A percentile compares a stretch with the other conserved stretches of the same genome.
Evolutionary conservation across 2,797 vertebrate genomes (phyloP).

Genomic region (Rhinoraja longicauda): DNA sequence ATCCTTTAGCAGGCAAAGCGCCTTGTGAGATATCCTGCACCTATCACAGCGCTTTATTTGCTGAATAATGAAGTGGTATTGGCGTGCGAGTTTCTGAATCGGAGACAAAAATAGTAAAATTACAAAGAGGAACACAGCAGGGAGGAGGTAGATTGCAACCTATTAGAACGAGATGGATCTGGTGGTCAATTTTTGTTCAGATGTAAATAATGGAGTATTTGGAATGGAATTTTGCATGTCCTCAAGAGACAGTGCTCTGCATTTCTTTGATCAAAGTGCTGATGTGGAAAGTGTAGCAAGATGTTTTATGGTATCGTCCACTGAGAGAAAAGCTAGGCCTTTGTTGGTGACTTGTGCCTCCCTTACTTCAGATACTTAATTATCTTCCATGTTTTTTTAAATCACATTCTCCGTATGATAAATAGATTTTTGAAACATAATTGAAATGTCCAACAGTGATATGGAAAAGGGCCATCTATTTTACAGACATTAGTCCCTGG

Average conservation of each 20-base stretch:
- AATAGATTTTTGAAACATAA: background rate
- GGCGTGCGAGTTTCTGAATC: background rate
- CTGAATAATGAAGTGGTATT: background rate
- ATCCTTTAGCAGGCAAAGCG: background rate
- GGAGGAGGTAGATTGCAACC: background rate
- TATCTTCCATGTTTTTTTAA: background rate
- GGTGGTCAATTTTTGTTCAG: background rate
- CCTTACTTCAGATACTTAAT: background rate
- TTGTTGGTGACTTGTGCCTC: background rate
- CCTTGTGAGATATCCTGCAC: background rate
- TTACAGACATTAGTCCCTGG: background rate
- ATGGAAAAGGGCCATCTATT: background rate
- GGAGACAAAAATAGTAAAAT: background rate
- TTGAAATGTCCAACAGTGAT: background rate
- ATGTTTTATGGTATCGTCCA: background rate
- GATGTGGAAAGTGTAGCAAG: background rate
- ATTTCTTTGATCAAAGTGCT: background rate
- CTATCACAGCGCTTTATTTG: background rate
- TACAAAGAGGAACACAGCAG: background rate
- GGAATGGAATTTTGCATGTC: background rate
- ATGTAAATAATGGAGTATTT: background rate
- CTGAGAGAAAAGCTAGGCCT: background rate
- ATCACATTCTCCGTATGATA: background rate
- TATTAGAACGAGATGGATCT: background rate
- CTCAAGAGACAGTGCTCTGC: background rate